Base-by-base conservation (phyloP, 2,888 invertebrate species). In the Sarcophaga variegata region DNA sequence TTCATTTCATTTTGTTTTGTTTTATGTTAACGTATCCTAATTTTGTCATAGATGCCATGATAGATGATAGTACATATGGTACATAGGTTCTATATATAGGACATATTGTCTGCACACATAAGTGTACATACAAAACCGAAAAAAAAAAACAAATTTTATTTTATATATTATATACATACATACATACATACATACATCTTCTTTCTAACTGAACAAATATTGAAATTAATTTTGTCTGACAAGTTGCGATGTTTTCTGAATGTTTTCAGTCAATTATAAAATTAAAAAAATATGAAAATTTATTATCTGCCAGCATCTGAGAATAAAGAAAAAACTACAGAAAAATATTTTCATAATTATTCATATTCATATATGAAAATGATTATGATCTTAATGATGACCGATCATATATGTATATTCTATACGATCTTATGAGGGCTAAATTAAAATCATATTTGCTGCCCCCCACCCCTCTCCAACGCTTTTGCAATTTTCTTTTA, bases 181-280 rank as follows among this genome's bases (percentile, higher is more conserved):
- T 37, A 59, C 0, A 70, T 27, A 5, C 1, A 45, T 22, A n/a
- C 12, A 64, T 59, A 3, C 14, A 37, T 2, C 14, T 8, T 22
- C 20, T 63, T 76, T 45, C 47, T 25, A 62, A 25, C 25, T 20
- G 12, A 86, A 77, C 63, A 67, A 63, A 86, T 84, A 81, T 71
- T 17, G 67, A 81, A 75, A 87, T 75, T 82, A 84, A 82, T 84
- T 84, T 87, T 27, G 62, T 79, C 45, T 84, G 84, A 87, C 79
- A 84, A 76, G 59, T 75, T 84, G 49, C 71, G 76, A 81, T 87
- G 84, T 79, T 87, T 79, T 64, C 3, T 63, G 84, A 81, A 84
- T 84, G 87, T 82, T 84, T 87, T 84, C 81, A 82, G 79, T 84
- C 84, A 87, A 79, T 84, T 84, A 76, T 84, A 79, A 49, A 79